Base-by-base conservation (phyloP, 2,888 invertebrate genomes). In the Nephrocerus scutellatus region DNA sequence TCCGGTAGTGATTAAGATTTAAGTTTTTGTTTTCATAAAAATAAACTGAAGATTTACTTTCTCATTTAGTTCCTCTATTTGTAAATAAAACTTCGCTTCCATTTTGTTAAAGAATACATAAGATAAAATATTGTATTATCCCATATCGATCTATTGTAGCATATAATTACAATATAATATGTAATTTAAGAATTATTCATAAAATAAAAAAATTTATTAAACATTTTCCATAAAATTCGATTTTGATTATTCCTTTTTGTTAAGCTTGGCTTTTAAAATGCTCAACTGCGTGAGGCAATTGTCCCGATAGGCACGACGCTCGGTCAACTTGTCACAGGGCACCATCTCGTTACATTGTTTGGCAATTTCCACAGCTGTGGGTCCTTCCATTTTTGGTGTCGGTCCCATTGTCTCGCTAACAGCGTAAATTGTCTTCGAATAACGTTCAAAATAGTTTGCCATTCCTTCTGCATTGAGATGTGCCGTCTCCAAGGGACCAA, bases 391-490 rank as follows among this genome's bases (percentile, higher is more conserved):
- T 50, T 75, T 79, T 0, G 86, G 85, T 22, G 76, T 73, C 0
- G 80, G 77, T 4, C 85, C 85, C 69, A 86, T 83, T 0, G 84
- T 84, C 56, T 77, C 70, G 56, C 85, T 84, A 0, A 78, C 77
- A 15, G 60, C 71, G 56, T 75, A 58, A 32, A 77, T 78, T 5
- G 76, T 76, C 6, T 76, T 72, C 3, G 75, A 71, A 51, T 78
- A 77, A 66, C 77, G 72, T 54, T 78, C 78, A 41, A 75, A 74
- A 43, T 78, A 78, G 48, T 70, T 76, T 38, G 67, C 58, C 74
- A 75, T 76, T 71, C 92, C 92, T 68, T 90, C 87, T 9, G 95
- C 93, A 64, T 97, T 97, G 43, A 96, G 74, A 68, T 93, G 93
- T 0, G 89, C 87, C 0, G 92, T 91, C 72, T 95, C 93, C 47